Evolutionary conservation across 37 sponge, comb jelly and placozoan genomes (phyloP).

Genomic region (Eunapius fragilis): DNA sequence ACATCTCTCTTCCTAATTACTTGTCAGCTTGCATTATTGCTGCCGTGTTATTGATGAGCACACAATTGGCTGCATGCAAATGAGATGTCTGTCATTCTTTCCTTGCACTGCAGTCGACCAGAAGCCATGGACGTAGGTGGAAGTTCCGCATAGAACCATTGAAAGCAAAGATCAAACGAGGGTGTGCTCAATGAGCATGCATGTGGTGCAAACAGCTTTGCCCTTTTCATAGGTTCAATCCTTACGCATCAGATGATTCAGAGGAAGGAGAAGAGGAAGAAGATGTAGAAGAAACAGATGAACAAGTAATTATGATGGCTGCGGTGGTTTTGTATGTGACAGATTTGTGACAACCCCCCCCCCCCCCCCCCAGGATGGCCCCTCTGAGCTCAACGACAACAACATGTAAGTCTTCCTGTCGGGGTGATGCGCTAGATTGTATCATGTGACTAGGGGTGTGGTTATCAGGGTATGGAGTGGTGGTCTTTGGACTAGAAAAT

Average conservation of each 20-base stretch:
- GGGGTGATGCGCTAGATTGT: too few relatives aligned
- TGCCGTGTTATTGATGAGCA: neutral
- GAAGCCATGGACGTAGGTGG: conserved; percentile 81
- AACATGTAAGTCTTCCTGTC: neutral
- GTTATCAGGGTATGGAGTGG: neutral
- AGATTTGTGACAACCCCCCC: neutral
- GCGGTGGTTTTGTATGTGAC: neutral
- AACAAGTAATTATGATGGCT: neutral
- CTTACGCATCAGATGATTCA: conserved; percentile 31
- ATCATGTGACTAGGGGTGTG: too few relatives aligned
- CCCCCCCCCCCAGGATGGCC: neutral
- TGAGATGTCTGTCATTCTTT: neutral
- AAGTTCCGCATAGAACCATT: conserved; percentile 85
- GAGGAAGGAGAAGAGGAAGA: conserved; percentile 16
- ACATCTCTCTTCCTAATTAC: neutral
- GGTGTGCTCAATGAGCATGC: conserved; percentile 27
- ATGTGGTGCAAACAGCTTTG: neutral
- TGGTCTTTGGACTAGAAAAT: neutral
- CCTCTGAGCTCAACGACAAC: neutral
- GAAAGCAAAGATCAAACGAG: conserved; percentile 55
- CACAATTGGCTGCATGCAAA: neutral
- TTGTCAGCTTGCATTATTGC: neutral
- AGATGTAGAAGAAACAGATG: neutral
- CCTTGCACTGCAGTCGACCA: conserved; percentile 23
- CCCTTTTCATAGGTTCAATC: conserved; percentile 24